Evolutionary conservation across 2,888 invertebrate species (phyloP).

Genomic region (Trisateles emortualis): DNA sequence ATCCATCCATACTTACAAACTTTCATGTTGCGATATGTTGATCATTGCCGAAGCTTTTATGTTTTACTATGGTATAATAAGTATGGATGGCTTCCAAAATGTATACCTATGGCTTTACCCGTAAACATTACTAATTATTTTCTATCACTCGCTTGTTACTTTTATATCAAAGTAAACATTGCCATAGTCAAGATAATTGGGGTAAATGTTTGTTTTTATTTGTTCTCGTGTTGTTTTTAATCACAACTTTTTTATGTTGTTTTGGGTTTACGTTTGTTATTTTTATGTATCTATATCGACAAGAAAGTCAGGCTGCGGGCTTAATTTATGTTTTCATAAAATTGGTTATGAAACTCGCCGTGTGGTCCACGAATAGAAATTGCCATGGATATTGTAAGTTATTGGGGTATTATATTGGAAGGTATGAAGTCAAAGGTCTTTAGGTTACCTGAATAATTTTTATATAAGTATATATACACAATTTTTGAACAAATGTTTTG

Average conservation of each 20-base stretch:
- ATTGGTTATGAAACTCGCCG: constrained; percentile 5
- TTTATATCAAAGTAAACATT: not conserved
- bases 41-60: too few relatives aligned
- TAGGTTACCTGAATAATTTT: not conserved
- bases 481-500: too few relatives aligned
- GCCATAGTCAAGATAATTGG: not conserved
- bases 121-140: not conserved
- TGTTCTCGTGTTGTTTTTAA: constrained; percentile 30
- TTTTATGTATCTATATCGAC: constrained; percentile 23
- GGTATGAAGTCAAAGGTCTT: not conserved
- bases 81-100: too few relatives aligned
- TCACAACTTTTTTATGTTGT: constrained; percentile 35
- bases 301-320: not conserved
- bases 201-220: not conserved
- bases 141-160: not conserved
- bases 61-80: too few relatives aligned
- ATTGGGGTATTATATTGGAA: not conserved
- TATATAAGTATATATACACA: too few relatives aligned
- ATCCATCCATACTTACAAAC: too few relatives aligned
- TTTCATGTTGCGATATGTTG: too few relatives aligned
- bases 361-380: constrained; percentile 4
- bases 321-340: constrained; percentile 29
- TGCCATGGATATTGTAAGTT: not conserved
- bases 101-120: too few relatives aligned
- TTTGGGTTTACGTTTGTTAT: constrained; percentile 13